Percentiles rank a stretch among this genome's conserved stretches.
Conservation (phyloP, 2,888 invertebrate genomes). For the Pegoplata infirma region DNA sequence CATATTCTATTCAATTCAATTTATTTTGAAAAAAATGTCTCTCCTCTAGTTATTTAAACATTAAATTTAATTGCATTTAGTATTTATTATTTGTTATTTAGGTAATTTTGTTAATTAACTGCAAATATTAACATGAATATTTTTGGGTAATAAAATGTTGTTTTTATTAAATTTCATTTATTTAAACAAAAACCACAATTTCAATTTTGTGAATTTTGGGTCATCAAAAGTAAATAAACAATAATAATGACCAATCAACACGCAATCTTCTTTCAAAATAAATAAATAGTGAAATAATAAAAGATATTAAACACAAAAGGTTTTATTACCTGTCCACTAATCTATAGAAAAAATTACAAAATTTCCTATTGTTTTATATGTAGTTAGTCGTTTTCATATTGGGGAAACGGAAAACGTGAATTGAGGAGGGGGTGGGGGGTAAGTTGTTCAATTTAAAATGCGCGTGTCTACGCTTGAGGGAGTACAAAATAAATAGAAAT, state of each 20-base stretch:
- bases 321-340: slow-evolving; percentile 4
- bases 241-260: slow-evolving; percentile 50
- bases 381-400: no score
- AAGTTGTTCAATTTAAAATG: slow-evolving; percentile 28
- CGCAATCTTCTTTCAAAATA: slow-evolving; percentile 51
- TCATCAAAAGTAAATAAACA: slow-evolving; percentile 19
- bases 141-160: slow-evolving; percentile 32
- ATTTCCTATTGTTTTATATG: not conserved
- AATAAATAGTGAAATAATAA: slow-evolving; percentile 13
- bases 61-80: slow-evolving; percentile 52
- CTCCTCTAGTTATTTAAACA: slow-evolving; percentile 30
- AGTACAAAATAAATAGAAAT: slow-evolving; percentile 36
- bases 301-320: slow-evolving; percentile 11
- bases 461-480: slow-evolving; percentile 37
- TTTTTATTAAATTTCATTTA: slow-evolving; percentile 8
- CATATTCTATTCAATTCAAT: not conserved
- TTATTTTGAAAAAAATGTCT: not conserved
- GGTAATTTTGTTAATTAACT: slow-evolving; percentile 51
- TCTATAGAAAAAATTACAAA: not conserved
- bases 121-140: slow-evolving; percentile 47
- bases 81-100: slow-evolving; percentile 7
- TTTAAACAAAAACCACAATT: slow-evolving; percentile 8
- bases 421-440: no score
- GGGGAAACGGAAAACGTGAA: no score
- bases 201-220: slow-evolving; percentile 17